A percentile compares a stretch with the other conserved stretches of the same genome.
These are phyloP conservation scores for Hylaea fasciaria DNA, from an alignment of 2,888 invertebrate species.

Conservation along the genomic window DNA sequence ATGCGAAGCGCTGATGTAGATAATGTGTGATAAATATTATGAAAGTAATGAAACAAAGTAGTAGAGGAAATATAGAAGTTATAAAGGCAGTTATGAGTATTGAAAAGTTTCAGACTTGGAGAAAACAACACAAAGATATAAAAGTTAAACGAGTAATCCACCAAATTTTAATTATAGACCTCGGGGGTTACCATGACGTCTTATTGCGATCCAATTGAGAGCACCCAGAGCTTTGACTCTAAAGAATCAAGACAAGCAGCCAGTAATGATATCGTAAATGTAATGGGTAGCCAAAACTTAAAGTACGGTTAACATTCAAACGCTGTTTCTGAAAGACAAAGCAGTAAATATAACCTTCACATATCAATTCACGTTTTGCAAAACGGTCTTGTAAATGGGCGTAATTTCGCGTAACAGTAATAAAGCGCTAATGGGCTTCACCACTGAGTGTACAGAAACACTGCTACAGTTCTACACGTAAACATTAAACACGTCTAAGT, in stretches of 20 bases:
- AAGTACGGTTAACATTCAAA: not conserved
- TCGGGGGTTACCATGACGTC: too few relatives aligned
- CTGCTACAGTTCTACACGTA: not conserved
- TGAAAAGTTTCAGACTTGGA: too few relatives aligned
- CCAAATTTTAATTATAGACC: too few relatives aligned
- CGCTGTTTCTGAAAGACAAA: not conserved
- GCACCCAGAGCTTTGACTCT: too few relatives aligned
- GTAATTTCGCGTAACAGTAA: slow-evolving; percentile 34
- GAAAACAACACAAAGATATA: too few relatives aligned
- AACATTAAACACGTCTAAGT: not conserved
- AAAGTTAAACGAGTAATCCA: too few relatives aligned
- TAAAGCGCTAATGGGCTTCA: slow-evolving; percentile 36
- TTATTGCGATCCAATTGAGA: too few relatives aligned
- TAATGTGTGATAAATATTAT: not conserved
- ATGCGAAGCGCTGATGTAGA: not conserved
- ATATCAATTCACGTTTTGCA: slow-evolving; percentile 23
- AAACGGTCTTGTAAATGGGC: slow-evolving; percentile 19
- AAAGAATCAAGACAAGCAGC: too few relatives aligned
- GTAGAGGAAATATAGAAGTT: too few relatives aligned
- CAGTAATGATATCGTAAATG: too few relatives aligned
- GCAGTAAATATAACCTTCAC: slow-evolving; percentile 16
- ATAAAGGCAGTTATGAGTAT: too few relatives aligned
- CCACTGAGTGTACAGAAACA: slow-evolving; percentile 19
- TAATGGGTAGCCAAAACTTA: not conserved
- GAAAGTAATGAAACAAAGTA: too few relatives aligned